Base-by-base conservation (phyloP, 2,888 invertebrate genomes). In the Zonitis immaculata region DNA sequence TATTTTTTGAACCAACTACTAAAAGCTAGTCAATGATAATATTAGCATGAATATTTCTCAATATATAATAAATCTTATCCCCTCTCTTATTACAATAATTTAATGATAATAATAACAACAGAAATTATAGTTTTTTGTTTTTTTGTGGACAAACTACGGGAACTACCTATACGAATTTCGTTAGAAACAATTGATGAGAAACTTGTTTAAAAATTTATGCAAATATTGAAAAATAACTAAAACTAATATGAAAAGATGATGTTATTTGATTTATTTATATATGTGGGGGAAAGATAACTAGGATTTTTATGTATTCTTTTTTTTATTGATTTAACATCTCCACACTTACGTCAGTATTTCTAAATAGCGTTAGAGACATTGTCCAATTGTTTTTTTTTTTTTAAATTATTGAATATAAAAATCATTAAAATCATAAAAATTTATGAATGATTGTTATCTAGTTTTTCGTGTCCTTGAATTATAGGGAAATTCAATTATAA, bases 191-290 rank as follows among this genome's bases (percentile, higher is more conserved):
- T 44, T 20, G n/a, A 32, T 32, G 50, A 48, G 44, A 49, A 48
- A 54, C 54, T 39, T 44, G 47, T 51, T 54, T 54, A 8, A n/a
- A 54, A 47, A 42, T 35, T 44, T 54, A 35, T 48, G 46, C 51
- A 54, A 54, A 54, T 47, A 42, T 46, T 51, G 16, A 51, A 22
- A 35, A 44, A 52, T 44, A 42, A 18, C 20, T 27, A 47, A 44
- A 44, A 30, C 27, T 51, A 42, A 28, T 14, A 47, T 44, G 30
- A 27, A 22, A 25, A 12, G 18, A 45, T 45, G 45, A 45, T 45
- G 45, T 26, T 27, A 26, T 26, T 14, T n/a, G n/a, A n/a, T n/a
- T n/a, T n/a, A n/a, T n/a, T n/a, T 45, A 26, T 16, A 6, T 16
- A 16, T 28, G 7, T 45, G 45, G 18, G 30, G 27, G 30, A 28